Evolutionary conservation across 2,888 invertebrate genomes (phyloP).

Genomic region (Hirtodrosophila trivittata): DNA sequence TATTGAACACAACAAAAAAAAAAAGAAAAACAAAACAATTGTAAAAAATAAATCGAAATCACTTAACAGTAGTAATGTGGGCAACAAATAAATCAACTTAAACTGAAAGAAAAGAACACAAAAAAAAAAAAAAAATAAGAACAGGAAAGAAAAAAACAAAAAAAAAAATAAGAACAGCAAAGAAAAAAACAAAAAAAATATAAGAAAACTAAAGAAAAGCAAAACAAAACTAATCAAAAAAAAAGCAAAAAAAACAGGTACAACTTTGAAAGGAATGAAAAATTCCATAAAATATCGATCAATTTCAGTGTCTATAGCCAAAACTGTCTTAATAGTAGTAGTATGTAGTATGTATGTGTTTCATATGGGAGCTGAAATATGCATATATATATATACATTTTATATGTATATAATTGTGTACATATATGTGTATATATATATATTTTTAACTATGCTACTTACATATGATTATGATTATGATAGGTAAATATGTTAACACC

Average conservation of each 20-base stretch:
- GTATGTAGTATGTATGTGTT: conserved; percentile 42
- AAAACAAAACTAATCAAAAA: neutral
- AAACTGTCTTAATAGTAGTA: conserved; percentile 46
- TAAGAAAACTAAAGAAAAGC: conserved; percentile 36
- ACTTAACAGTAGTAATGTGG: conserved; percentile 43
- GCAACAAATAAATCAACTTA: conserved; percentile 48
- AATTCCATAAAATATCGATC: conserved; percentile 34
- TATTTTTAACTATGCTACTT: conserved; percentile 43
- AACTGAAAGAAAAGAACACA: conserved; percentile 28
- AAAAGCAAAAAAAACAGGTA: too few species aligned
- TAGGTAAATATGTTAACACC: conserved; percentile 14
- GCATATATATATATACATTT: neutral
- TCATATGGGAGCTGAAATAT: conserved; percentile 40
- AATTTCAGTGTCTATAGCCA: conserved; percentile 50
- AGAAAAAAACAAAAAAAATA: too few species aligned
- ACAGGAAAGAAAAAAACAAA: too few species aligned
- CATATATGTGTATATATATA: conserved; percentile 14
- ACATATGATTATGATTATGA: conserved; percentile 13
- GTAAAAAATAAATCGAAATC: conserved; percentile 19
- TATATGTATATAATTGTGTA: too few species aligned
- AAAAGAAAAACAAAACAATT: conserved; percentile 12
- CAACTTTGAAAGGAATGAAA: too few species aligned
- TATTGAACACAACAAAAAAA: conserved; percentile 49
- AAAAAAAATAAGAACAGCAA: too few species aligned
- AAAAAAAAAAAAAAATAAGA: neutral